Conservation (phyloP, 2,113 vertebrate species). For the Aptenodytes forsteri region DNA sequence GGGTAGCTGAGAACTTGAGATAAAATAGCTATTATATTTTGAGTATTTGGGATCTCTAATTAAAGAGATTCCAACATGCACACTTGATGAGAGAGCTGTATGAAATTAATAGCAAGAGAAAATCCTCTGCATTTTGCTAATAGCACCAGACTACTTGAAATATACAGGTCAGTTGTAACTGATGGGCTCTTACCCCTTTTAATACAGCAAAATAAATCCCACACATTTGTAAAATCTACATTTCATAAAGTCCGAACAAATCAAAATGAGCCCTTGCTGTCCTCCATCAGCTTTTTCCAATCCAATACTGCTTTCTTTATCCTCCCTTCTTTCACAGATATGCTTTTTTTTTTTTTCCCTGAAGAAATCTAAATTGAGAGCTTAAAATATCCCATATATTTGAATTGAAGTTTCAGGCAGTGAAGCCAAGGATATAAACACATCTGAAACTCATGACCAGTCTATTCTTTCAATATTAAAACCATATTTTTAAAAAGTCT, state of each 20-base stretch:
- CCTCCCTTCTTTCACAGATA: not conserved
- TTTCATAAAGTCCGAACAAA: constrained; percentile 9
- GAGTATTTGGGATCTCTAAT: not conserved
- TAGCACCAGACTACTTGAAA: not conserved
- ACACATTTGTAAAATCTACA: not conserved
- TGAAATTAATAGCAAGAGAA: not conserved
- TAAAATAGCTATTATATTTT: not conserved
- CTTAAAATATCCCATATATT: not conserved
- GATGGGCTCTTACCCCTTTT: not conserved
- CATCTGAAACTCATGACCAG: not conserved
- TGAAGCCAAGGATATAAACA: not conserved
- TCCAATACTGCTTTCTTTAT: not conserved
- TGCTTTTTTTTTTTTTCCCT: not conserved
- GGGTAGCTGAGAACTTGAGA: not conserved
- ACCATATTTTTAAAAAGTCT: constrained; percentile 21
- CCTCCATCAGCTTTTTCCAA: not conserved
- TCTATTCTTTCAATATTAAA: constrained; percentile 44
- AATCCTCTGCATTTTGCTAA: not conserved
- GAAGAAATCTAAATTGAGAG: not conserved
- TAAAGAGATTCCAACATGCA: not conserved
- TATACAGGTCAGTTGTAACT: not conserved
- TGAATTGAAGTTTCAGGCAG: not conserved
- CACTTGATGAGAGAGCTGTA: not conserved
- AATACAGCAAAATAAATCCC: not conserved
- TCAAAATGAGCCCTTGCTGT: not conserved